Percentiles rank a stretch among this genome's conserved stretches.
Conservation (phyloP, 2,797 vertebrate species). For the Sitta carolinensis region DNA sequence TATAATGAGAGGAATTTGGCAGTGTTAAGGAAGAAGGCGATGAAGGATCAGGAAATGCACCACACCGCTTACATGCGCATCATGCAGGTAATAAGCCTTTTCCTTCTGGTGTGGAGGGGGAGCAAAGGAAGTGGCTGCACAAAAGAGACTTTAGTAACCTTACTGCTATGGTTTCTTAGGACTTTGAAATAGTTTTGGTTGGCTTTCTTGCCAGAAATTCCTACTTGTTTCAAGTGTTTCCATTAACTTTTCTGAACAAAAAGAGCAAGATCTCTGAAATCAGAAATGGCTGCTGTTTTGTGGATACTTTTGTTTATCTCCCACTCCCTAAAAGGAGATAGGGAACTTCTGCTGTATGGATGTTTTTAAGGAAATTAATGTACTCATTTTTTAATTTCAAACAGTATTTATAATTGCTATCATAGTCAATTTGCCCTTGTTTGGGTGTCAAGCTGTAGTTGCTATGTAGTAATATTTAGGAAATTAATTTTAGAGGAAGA, state of each 20-base stretch:
- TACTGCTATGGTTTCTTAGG: not conserved
- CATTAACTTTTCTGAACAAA: not conserved
- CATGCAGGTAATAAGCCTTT: slow-evolving; percentile 80
- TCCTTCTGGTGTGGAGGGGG: not conserved
- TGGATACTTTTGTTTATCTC: not conserved
- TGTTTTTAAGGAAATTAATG: not conserved
- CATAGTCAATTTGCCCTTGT: not conserved
- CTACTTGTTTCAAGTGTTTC: not conserved
- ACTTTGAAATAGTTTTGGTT: not conserved
- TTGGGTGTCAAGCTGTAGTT: not conserved
- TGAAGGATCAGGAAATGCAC: slow-evolving; percentile 81
- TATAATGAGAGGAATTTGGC: slow-evolving; percentile 83
- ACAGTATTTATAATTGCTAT: not conserved
- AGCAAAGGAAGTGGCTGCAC: not conserved
- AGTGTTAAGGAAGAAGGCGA: slow-evolving; percentile 80
- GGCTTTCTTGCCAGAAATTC: not conserved
- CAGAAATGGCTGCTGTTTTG: not conserved
- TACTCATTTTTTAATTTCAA: not conserved
- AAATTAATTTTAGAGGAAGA: not conserved
- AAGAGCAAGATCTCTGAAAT: not conserved
- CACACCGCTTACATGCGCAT: slow-evolving; percentile 79
- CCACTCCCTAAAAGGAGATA: not conserved
- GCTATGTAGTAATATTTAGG: not conserved
- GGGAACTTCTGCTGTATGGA: not conserved
- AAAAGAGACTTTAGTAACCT: not conserved